Conservation (phyloP, 2,113 vertebrate species). For the Tinamus guttatus region DNA sequence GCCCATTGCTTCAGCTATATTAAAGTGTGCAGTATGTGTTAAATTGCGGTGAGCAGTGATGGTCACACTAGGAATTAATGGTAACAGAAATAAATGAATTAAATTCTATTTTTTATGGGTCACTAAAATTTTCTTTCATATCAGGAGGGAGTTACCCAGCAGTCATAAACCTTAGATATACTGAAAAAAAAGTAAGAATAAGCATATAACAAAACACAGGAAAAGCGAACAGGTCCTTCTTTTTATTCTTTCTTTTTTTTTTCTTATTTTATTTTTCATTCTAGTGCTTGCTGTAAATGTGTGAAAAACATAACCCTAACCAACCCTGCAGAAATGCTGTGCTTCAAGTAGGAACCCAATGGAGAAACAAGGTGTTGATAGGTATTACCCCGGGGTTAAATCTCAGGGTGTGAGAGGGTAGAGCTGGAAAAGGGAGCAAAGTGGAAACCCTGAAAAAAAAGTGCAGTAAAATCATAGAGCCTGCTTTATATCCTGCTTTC, state of each 20-base stretch:
- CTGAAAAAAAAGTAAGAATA: neutral
- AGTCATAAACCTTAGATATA: neutral
- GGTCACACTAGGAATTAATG: constrained; percentile 46
- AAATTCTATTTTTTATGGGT: constrained; percentile 36
- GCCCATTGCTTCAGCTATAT: neutral
- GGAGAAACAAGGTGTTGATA: neutral
- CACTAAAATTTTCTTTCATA: neutral
- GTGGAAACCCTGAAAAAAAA: neutral
- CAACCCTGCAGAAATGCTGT: neutral
- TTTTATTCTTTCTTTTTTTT: neutral
- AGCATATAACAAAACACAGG: neutral
- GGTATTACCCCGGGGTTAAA: neutral
- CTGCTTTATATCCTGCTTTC: neutral
- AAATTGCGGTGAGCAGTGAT: constrained; percentile 51
- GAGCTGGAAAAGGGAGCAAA: neutral
- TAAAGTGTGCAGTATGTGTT: constrained; percentile 47
- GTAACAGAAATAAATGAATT: constrained; percentile 39
- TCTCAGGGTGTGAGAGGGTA: neutral
- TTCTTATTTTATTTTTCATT: neutral
- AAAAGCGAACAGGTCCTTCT: neutral
- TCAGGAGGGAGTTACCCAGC: neutral
- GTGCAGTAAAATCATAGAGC: neutral
- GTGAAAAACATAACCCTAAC: neutral
- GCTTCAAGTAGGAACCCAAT: rapidly evolving
- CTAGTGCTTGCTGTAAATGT: neutral